Evolutionary conservation across 2,888 invertebrate species (phyloP).

Genomic region (Hyalella azteca): DNA sequence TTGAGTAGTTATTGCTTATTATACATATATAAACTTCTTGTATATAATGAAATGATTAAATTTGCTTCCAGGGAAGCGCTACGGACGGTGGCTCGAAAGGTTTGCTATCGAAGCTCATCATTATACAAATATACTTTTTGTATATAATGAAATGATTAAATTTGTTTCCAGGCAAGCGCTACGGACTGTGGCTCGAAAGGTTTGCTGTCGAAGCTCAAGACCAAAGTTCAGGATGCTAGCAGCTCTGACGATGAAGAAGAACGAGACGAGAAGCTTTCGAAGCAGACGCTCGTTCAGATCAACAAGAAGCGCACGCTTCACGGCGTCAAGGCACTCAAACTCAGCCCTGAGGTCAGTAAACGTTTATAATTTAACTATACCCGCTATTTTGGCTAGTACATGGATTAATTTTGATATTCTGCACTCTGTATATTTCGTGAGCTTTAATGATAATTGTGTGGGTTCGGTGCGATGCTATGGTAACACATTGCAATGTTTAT

Average conservation of each 20-base stretch:
- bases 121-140: too few relatives aligned
- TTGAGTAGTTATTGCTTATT: too few relatives aligned
- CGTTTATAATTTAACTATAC: too few relatives aligned
- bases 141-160: too few relatives aligned
- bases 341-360: not conserved
- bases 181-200: not conserved
- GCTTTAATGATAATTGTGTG: too few relatives aligned
- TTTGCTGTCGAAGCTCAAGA: not conserved
- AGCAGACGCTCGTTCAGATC: not conserved
- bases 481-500: too few relatives aligned
- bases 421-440: too few relatives aligned
- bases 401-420: too few relatives aligned
- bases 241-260: not conserved
- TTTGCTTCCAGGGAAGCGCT: not conserved
- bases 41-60: too few relatives aligned
- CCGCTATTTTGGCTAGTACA: too few relatives aligned
- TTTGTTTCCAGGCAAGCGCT: not conserved
- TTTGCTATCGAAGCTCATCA: not conserved
- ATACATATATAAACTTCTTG: too few relatives aligned
- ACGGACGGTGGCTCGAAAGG: not conserved
- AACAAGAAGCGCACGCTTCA: slow-evolving; percentile 13
- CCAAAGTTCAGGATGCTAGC: not conserved
- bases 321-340: not conserved
- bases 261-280: not conserved
- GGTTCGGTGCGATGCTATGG: too few relatives aligned